Evolutionary conservation across 2,888 invertebrate genomes (phyloP), one percentile per base, ranked within the genome.

Genomic region (Dorcus hopei): DNA sequence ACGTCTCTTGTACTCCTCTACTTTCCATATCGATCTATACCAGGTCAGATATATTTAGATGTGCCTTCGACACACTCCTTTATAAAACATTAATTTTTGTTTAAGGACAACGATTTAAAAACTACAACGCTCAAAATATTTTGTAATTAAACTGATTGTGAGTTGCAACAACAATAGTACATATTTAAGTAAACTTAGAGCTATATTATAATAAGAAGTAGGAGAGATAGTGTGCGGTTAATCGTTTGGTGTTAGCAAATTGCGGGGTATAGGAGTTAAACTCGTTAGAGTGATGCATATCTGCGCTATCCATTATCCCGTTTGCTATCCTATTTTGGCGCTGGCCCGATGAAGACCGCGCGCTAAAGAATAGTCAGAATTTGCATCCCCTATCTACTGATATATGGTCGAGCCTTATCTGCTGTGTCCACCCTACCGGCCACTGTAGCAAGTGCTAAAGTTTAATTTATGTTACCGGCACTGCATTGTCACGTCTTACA

Each of bases 401-500:
- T 78, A 78, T 78, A 78, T 78, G 73, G 75, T 73, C 63, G 62
- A 67, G 74, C 74, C 77, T 78, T 79, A 78, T 79, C 78, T 76
- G 68, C 73, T 68, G 73, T 76, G 78, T 78, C 78, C 79, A 78
- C 78, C 78, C 75, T 74, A 71, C 71, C 74, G 76, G 75, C 74
- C 73, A 74, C 71, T 74, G 74, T 74, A 74, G 74, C 74, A 74
- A 76, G 74, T 74, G 76, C 75, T 79, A 78, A 78, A 79, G 77
- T 78, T 79, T 78, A 79, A 79, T 79, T 79, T 79, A 79, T 77
- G 74, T 71, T 70, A 71, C 72, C 70, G 72, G 70, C 74, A 70
- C 72, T 73, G 76, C 77, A 78, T 78, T 77, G 78, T 77, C 78
- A 77, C 77, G 75, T 78, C 78, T 78, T 78, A 77, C 76, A 74